Percentiles rank a stretch among this genome's conserved stretches.
phyloP scores from a whole-genome alignment of 2,888 invertebrate genomes.

The Brachypalpus laphriformis region DNA sequence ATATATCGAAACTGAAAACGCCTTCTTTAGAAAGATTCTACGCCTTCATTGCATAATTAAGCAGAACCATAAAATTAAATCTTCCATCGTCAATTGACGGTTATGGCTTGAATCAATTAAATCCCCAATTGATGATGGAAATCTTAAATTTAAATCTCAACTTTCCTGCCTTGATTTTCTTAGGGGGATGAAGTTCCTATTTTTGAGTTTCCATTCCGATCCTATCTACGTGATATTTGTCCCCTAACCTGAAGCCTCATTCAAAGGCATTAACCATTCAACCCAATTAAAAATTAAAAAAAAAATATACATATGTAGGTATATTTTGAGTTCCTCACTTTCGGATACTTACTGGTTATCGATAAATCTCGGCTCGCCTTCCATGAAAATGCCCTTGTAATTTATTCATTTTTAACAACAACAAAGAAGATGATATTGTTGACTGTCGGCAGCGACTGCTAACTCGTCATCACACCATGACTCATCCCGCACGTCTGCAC shows the following conservation, averaged over 20 bases:
- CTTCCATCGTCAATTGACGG: background rate
- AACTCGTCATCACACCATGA: conserved; percentile 58
- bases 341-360: conserved; percentile 53
- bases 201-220: background rate
- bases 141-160: conserved; percentile 12
- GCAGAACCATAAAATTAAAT: background rate
- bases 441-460: conserved; percentile 20
- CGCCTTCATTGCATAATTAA: background rate
- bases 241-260: background rate
- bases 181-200: background rate
- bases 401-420: conserved; percentile 49
- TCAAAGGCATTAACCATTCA: conserved; percentile 34
- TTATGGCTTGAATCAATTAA: conserved; percentile 8
- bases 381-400: conserved; percentile 42
- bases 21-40: too few species aligned
- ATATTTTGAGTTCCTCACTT: conserved; percentile 26
- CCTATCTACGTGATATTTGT: background rate
- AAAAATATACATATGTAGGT: background rate
- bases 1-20: background rate
- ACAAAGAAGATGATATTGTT: conserved; percentile 8
- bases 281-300: conserved; percentile 35
- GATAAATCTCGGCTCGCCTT: conserved; percentile 53
- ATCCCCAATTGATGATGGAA: conserved; percentile 12
- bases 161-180: background rate
- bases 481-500: conserved; percentile 66